Evolutionary conservation across 2,797 vertebrate genomes (phyloP), one percentile per base, ranked within the genome.

Genomic region (Anabas testudineus): DNA sequence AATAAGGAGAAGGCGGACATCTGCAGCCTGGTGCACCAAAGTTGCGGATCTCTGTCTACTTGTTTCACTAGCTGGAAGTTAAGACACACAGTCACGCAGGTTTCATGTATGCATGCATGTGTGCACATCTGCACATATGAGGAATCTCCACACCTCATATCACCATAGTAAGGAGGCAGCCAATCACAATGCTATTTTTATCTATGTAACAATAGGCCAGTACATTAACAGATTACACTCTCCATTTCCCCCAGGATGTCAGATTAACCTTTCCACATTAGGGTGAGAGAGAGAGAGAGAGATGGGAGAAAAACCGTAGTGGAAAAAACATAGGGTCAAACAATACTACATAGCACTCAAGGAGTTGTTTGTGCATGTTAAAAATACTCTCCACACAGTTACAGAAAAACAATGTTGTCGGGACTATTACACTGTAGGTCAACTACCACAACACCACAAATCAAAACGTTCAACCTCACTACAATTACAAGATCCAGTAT

Each of bases 191-290:
- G 73, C 64, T 85, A 83, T 90, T 90, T 91, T 76, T 87, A 84
- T 69, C 75, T 58, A 34, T 1, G 10, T 73, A 82, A 88, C 82
- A 85, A 88, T 71, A 70, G 68, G 61, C 55, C 43, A 71, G 69
- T 79, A 81, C 84, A 91, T 88, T 87, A 87, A 87, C 81, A 87
- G 87, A 90, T 91, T 88, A 89, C 72, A 76, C 64, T 78, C 48
- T 83, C 76, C 77, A 78, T 85, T 83, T 84, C 77, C 75, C 80
- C 32, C 54, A 46, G 80, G 72, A 86, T 52, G 60, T 76, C 76
- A 86, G 84, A 80, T 89, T 89, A 84, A 86, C 52, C 18, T 71
- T 76, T 85, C 56, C 81, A 87, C 81, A 81, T 88, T 76, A 81
- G 70, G 52, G 56, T 64, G 51, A 71, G 68, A 66, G 48, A 46